Base-by-base conservation (phyloP, 1,140 invertebrate genomes). In the Arctopsyche grandis region DNA sequence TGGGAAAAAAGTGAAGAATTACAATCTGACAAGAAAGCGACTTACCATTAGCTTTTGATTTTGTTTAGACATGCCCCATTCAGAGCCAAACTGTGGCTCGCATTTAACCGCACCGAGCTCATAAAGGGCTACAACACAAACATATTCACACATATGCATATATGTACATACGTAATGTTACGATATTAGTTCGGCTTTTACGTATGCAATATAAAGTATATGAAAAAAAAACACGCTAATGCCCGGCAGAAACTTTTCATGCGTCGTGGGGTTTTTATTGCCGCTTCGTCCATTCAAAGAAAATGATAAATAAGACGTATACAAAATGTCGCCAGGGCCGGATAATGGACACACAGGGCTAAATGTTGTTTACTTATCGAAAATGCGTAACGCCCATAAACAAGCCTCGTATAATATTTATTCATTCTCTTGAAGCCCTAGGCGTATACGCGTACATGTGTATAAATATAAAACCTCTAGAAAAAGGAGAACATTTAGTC, bases 231-330 rank as follows among this genome's bases (percentile, higher is more conserved):
- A 76, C 12, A 76, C 75, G 75, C 26, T 76, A 76, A 76, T 76
- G 75, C 60, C 58, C 22, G 46, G 46, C 46, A 12, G 24, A 74
- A 74, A 74, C 71, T 74, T 74, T 74, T 74, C 71, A 74, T 74
- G 71, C 71, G 71, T 74, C 75, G 75, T 12, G 24, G 56, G 24
- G 56, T 63, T 69, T 76, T 76, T 76, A 76, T 69, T 76, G 24
- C 75, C 75, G 26, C 43, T 69, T 76, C 75, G 19, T 76, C 60
- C 22, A 76, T 76, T 76, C 75, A 76, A 76, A 63, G 75, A 69
- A 75, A 76, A 76, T 76, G 75, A 76, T 76, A 76, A 76, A 76
- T 76, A 76, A 76, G 52, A 66, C 52, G 52, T 75, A 75, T 66
- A 43, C 52, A 74, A 74, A 38, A 63, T 76, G 73, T 60, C 52